Evolutionary conservation across 2,888 invertebrate genomes (phyloP).

Genomic region (Cephus pygmeus): DNA sequence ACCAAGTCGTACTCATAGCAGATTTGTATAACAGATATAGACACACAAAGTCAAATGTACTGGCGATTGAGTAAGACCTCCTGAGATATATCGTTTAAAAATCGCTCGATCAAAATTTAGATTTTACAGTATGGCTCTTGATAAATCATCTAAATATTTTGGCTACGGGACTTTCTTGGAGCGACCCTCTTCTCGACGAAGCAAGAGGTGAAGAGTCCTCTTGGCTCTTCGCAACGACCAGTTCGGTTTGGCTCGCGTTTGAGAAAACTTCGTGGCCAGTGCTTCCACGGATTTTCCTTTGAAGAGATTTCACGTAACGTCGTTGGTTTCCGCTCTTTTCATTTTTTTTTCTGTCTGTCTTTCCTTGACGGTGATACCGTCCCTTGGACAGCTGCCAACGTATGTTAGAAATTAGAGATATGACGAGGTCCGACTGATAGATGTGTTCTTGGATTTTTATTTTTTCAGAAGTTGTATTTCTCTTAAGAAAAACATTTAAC

Average conservation of each 20-base stretch:
- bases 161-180: constrained; percentile 37
- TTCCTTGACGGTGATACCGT: neutral
- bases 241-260: constrained; percentile 36
- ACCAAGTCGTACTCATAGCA: neutral
- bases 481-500: neutral
- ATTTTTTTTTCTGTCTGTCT: neutral
- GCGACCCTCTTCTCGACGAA: constrained; percentile 21
- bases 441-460: neutral
- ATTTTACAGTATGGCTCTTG: constrained; percentile 13
- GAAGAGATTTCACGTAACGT: neutral
- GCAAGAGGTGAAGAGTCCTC: neutral
- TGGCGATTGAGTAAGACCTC: neutral
- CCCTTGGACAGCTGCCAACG: constrained; percentile 1
- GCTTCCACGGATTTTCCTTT: neutral
- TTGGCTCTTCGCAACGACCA: constrained; percentile 30
- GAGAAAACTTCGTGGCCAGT: constrained; percentile 21
- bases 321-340: neutral
- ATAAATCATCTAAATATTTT: constrained; percentile 52
- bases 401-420: neutral
- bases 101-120: constrained; percentile 4
- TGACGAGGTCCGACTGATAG: neutral
- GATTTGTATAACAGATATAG: neutral
- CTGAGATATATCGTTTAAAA: neutral
- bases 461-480: neutral
- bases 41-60: neutral